phyloP scores from a whole-genome alignment of 2,113 vertebrate genomes.

The Eulemur macaco region DNA sequence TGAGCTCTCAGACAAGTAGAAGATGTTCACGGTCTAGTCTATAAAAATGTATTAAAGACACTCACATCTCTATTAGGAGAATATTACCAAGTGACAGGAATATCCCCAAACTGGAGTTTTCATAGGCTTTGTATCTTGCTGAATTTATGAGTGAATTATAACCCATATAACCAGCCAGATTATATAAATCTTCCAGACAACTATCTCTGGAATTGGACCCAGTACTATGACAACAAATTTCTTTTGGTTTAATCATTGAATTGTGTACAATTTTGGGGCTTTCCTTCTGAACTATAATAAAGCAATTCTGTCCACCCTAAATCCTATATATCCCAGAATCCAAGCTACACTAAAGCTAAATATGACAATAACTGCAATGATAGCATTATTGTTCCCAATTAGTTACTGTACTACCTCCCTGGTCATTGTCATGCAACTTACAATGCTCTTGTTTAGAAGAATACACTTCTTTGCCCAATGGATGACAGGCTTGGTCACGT shows the following conservation, averaged over 20 bases:
- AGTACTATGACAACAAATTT: not conserved
- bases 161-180: not conserved
- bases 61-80: conserved; percentile 47
- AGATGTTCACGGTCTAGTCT: not conserved
- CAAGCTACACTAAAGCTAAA: not conserved
- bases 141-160: conserved; percentile 59
- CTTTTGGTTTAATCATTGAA: conserved; percentile 25
- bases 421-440: not conserved
- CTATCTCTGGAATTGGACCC: not conserved
- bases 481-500: not conserved
- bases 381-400: not conserved
- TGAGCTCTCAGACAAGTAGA: conserved; percentile 26
- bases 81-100: conserved; percentile 23
- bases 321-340: not conserved
- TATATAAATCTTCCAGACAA: conserved; percentile 50
- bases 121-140: not conserved
- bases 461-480: not conserved
- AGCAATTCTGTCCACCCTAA: not conserved
- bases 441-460: not conserved
- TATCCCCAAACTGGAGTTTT: not conserved
- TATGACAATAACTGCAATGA: not conserved
- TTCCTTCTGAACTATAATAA: not conserved
- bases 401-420: not conserved
- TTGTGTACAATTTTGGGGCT: not conserved
- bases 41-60: conserved; percentile 54